Percentiles rank a stretch among this genome's conserved stretches.
phyloP scores from a whole-genome alignment of 2,888 invertebrate species.

The Linnaemya tessellans region DNA sequence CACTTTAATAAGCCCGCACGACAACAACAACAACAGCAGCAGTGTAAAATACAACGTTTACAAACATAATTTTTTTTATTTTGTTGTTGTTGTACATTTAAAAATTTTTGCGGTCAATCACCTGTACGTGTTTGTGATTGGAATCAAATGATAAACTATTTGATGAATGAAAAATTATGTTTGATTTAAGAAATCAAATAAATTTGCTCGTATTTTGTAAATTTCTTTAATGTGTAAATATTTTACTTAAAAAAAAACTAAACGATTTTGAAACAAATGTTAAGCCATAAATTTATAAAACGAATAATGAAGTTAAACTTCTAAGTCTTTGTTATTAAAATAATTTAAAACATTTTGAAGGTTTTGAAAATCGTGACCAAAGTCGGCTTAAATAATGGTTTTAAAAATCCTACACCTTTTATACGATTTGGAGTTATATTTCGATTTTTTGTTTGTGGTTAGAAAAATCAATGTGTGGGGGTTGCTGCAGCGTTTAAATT shows the following conservation, averaged over 20 bases:
- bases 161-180: constrained; percentile 39
- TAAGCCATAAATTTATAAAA: constrained; percentile 44
- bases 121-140: constrained; percentile 71
- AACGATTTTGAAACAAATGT: constrained; percentile 35
- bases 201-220: background rate
- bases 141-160: constrained; percentile 52
- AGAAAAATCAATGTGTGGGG: background rate
- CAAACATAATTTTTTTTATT: constrained; percentile 46
- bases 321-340: constrained; percentile 8
- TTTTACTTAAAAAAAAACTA: background rate
- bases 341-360: background rate
- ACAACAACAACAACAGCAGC: constrained; percentile 15
- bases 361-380: constrained; percentile 56
- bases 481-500: background rate
- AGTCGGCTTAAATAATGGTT: constrained; percentile 23
- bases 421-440: background rate
- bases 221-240: constrained; percentile 1
- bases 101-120: constrained; percentile 69
- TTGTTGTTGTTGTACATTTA: constrained; percentile 25
- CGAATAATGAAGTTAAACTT: constrained; percentile 10
- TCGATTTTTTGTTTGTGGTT: background rate
- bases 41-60: constrained; percentile 48
- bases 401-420: constrained; percentile 44
- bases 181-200: constrained; percentile 26
- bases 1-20: constrained; percentile 29